Conservation (phyloP, 2,888 invertebrate genomes). For the Synergus laeviventris region DNA sequence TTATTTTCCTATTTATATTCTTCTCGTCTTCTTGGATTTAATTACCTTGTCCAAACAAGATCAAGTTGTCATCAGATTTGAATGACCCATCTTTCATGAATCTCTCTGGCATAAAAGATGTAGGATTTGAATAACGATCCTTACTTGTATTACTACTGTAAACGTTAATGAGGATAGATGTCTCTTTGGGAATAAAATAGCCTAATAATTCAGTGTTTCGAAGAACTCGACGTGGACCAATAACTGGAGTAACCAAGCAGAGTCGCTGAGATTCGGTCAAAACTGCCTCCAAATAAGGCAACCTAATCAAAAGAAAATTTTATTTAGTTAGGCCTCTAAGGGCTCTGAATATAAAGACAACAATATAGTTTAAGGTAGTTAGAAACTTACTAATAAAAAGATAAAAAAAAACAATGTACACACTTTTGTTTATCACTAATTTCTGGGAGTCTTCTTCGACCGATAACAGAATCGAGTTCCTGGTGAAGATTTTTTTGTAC, state of each 20-base stretch:
- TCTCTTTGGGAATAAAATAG: constrained; percentile 78
- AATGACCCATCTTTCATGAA: constrained; percentile 76
- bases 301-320: constrained; percentile 60
- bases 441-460: constrained; percentile 74
- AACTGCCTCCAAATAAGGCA: constrained; percentile 77
- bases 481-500: constrained; percentile 79
- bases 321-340: no score
- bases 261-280: constrained; percentile 76
- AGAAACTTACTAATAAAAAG: no score
- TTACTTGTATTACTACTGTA: constrained; percentile 79
- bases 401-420: constrained; percentile 45
- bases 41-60: constrained; percentile 75
- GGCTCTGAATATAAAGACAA: no score
- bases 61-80: constrained; percentile 65
- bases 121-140: constrained; percentile 80
- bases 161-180: constrained; percentile 78
- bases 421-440: constrained; percentile 77
- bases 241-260: constrained; percentile 74
- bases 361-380: no score
- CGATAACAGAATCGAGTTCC: constrained; percentile 77
- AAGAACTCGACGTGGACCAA: constrained; percentile 78
- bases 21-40: neutral
- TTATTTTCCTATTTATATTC: neutral
- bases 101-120: constrained; percentile 81
- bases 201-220: constrained; percentile 78